A percentile compares a stretch with the other conserved stretches of the same genome.
These are phyloP conservation scores for Diplogasteroides magnus DNA, from an alignment of 1,140 invertebrate species.

Conservation along the genomic window DNA sequence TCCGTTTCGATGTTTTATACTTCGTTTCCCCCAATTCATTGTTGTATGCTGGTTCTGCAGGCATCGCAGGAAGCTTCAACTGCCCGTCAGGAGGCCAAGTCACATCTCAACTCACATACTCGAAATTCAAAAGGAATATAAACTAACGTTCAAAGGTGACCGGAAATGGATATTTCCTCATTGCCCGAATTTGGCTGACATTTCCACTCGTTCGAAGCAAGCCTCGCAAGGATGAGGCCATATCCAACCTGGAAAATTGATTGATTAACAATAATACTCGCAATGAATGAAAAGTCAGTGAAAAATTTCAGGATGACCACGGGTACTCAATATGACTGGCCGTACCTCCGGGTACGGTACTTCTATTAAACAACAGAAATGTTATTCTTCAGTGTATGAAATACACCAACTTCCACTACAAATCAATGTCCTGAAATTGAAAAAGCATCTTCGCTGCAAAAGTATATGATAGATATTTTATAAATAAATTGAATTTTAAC, in stretches of 20 bases:
- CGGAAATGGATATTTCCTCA: conserved; percentile 38
- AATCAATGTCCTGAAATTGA: too few species aligned
- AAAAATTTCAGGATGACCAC: too few species aligned
- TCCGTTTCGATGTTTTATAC: conserved; percentile 38
- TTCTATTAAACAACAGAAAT: not conserved
- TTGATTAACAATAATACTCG: too few species aligned
- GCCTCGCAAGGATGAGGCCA: not conserved
- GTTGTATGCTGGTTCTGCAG: conserved; percentile 46
- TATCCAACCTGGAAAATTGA: not conserved
- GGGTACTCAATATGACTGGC: too few species aligned
- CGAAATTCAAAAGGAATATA: conserved; percentile 24
- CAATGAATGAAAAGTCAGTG: too few species aligned
- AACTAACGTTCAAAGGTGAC: conserved; percentile 46
- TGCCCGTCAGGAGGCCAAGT: conserved; percentile 52
- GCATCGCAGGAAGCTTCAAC: conserved; percentile 46
- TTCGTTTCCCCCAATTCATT: conserved; percentile 44
- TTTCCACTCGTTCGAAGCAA: not conserved
- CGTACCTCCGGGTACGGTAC: not conserved
- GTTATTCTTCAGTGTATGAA: too few species aligned
- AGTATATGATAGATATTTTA: conserved; percentile 5
- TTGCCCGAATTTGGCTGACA: not conserved
- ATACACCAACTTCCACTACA: too few species aligned
- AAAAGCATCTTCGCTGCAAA: not conserved
- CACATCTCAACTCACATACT: too few species aligned
- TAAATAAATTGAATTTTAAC: conserved; percentile 7